Evolutionary conservation across 2,888 invertebrate genomes (phyloP).

Genomic region (Polydesmus complanatus): DNA sequence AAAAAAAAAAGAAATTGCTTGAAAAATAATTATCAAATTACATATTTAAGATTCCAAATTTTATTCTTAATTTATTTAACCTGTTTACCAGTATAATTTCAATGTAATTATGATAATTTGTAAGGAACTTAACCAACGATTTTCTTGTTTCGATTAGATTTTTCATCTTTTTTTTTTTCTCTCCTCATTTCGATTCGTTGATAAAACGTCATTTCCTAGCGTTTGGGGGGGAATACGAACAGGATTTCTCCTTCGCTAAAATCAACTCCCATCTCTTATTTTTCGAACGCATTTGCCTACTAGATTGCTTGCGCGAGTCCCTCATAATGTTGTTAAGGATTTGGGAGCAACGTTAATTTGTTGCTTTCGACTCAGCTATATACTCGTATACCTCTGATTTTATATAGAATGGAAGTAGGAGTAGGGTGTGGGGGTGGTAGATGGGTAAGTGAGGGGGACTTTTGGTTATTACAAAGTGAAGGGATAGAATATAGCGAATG

Average conservation of each 20-base stretch:
- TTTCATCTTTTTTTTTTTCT: no score
- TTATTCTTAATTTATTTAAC: no score
- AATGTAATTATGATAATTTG: no score
- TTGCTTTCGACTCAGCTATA: not conserved
- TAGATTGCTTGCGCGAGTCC: not conserved
- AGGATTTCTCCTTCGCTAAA: no score
- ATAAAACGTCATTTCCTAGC: not conserved
- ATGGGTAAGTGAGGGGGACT: not conserved
- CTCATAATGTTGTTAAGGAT: no score
- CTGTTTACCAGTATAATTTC: no score
- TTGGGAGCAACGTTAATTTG: not conserved
- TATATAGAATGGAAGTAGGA: no score
- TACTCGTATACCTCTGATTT: not conserved
- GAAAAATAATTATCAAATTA: no score
- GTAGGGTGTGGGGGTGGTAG: not conserved
- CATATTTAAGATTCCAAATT: no score
- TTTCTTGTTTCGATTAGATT: not conserved
- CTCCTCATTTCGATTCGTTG: no score
- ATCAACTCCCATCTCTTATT: not conserved
- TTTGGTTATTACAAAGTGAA: not conserved
- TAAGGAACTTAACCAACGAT: not conserved
- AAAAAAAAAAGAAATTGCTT: no score
- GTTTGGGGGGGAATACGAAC: no score
- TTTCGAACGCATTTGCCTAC: not conserved
- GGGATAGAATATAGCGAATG: not conserved